Conservation (phyloP, 2,888 invertebrate genomes). For the Lomographa bimaculata region DNA sequence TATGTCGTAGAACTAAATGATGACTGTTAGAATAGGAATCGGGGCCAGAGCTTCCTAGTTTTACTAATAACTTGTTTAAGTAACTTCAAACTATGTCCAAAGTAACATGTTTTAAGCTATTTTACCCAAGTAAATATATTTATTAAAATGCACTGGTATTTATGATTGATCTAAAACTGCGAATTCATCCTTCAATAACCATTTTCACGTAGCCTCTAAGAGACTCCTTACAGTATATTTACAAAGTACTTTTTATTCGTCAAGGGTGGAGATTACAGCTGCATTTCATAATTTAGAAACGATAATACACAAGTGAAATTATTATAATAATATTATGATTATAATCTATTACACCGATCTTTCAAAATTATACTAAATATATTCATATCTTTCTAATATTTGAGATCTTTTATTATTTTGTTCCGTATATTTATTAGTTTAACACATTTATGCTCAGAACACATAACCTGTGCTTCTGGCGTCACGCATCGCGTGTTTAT, state of each 20-base stretch:
- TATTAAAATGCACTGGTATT: slow-evolving; percentile 30
- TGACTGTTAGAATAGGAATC: too few species aligned
- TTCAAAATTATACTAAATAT: slow-evolving; percentile 6
- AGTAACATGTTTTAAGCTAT: too few species aligned
- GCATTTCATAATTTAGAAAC: slow-evolving; percentile 11
- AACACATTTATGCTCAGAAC: neutral
- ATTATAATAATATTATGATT: neutral
- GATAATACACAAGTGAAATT: neutral
- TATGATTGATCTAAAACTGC: slow-evolving; percentile 64
- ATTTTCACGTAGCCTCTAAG: slow-evolving; percentile 68
- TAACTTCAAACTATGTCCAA: too few species aligned
- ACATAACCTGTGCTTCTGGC: too few species aligned
- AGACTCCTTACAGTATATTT: slow-evolving; percentile 62
- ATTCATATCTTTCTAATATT: slow-evolving; percentile 2
- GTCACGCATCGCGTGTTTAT: too few species aligned
- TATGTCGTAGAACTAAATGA: too few species aligned
- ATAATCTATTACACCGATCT: slow-evolving; percentile 5
- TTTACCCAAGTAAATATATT: slow-evolving; percentile 2
- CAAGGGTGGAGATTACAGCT: slow-evolving; percentile 36
- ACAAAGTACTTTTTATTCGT: slow-evolving; percentile 46
- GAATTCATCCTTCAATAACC: slow-evolving; percentile 43
- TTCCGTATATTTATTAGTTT: neutral
- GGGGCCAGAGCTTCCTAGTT: too few species aligned
- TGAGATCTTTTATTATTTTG: slow-evolving; percentile 11
- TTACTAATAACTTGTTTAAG: too few species aligned